Conservation (phyloP, 1,140 invertebrate species). For the Rhyacophila brunnea region DNA sequence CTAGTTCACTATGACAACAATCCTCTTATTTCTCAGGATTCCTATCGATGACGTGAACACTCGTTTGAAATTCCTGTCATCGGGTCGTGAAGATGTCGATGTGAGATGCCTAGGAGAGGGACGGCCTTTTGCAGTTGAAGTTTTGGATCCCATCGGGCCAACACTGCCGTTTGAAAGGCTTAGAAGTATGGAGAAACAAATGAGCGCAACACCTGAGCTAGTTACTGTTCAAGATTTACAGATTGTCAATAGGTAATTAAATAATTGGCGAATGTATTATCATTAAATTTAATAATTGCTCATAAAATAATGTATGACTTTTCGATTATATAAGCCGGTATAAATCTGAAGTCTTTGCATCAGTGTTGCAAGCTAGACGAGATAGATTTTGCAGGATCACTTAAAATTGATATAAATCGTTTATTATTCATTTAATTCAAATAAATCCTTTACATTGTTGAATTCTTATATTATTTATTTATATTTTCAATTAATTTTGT, state of each 20-base stretch:
- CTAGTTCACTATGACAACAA: background rate
- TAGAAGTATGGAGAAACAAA: conserved; percentile 48
- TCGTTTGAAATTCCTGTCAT: conserved; percentile 75
- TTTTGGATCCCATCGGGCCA: conserved; percentile 65
- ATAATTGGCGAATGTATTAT: too few species aligned
- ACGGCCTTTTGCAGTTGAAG: conserved; percentile 83
- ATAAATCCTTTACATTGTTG: too few species aligned
- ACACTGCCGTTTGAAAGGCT: conserved; percentile 56
- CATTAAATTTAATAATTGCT: too few species aligned
- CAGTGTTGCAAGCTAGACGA: too few species aligned
- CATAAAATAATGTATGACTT: too few species aligned
- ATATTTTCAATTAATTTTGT: too few species aligned
- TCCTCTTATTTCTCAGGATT: conserved; percentile 37
- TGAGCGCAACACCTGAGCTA: conserved; percentile 46
- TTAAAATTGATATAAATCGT: too few species aligned
- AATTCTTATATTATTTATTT: too few species aligned
- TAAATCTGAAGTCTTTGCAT: too few species aligned
- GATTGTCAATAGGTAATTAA: conserved; percentile 61
- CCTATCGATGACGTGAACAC: conserved; percentile 37
- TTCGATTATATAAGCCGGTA: too few species aligned
- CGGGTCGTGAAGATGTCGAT: conserved; percentile 94
- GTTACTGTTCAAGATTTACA: conserved; percentile 68
- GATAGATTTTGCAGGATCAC: too few species aligned
- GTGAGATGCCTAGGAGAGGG: conserved; percentile 85
- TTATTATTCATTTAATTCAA: too few species aligned